Conservation (phyloP, 1,140 invertebrate genomes). For the Drosophila nebulosa region DNA sequence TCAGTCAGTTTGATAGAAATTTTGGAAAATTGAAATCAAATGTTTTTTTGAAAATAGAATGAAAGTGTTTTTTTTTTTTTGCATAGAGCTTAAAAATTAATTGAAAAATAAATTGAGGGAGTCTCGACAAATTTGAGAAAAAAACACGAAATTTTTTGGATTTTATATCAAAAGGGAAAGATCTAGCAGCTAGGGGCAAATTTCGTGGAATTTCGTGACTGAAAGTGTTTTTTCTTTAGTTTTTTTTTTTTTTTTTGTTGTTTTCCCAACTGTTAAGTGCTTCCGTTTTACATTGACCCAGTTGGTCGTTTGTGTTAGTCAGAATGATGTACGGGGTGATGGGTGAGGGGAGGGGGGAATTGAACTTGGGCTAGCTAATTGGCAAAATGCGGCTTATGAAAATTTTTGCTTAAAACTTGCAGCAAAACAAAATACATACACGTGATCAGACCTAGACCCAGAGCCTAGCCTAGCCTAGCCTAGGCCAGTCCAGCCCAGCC, state of each 20-base stretch:
- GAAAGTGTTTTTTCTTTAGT: background rate
- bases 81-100: too few species aligned
- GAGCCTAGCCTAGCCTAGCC: background rate
- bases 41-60: too few species aligned
- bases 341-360: background rate
- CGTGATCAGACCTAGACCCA: background rate
- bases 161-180: too few species aligned
- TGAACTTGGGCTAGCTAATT: conserved; percentile 27
- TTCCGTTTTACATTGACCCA: conserved; percentile 73
- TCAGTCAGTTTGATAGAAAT: background rate
- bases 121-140: too few species aligned
- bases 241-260: background rate
- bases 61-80: too few species aligned
- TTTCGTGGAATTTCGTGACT: background rate
- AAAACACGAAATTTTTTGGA: too few species aligned
- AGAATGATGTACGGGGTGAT: background rate
- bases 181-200: background rate
- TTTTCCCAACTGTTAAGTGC: conserved; percentile 36
- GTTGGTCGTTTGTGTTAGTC: conserved; percentile 13
- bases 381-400: conserved; percentile 13
- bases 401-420: conserved; percentile 17
- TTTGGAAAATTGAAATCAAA: too few species aligned
- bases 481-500: background rate
- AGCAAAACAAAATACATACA: conserved; percentile 14
- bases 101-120: too few species aligned